These are phyloP conservation scores for Danio aesculapii DNA, from an alignment of 2,797 vertebrate species.

Conservation along the genomic window DNA sequence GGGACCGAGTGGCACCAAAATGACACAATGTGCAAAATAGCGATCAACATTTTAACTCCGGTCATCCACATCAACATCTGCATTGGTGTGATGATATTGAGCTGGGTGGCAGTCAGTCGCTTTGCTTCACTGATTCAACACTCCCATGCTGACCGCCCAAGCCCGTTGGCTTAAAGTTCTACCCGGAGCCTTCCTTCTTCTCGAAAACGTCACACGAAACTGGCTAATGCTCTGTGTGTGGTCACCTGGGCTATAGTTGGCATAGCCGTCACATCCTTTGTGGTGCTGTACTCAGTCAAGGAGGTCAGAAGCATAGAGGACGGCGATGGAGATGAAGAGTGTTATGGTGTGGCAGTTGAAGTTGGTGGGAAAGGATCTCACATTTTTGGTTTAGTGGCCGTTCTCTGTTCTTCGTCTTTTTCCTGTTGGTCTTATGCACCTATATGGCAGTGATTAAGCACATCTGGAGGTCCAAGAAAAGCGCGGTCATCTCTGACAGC, in stretches of 20 bases:
- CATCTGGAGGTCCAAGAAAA: conserved; percentile 77
- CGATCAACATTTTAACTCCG: conserved; percentile 76
- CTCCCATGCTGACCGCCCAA: conserved; percentile 62
- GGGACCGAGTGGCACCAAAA: conserved; percentile 71
- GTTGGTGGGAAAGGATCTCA: conserved; percentile 66
- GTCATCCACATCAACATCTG: conserved; percentile 84
- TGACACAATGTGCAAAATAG: conserved; percentile 67
- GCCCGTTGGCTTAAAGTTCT: conserved; percentile 72
- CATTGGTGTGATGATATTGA: conserved; percentile 81
- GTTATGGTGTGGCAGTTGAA: conserved; percentile 80
- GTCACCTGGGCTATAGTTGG: conserved; percentile 77
- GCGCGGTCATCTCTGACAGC: conserved; percentile 69
- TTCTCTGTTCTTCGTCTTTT: conserved; percentile 78
- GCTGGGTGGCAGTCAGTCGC: conserved; percentile 83
- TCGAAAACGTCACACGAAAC: conserved; percentile 72
- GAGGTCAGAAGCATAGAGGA: not conserved
- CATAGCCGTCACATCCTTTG: conserved; percentile 62
- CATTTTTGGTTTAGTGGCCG: conserved; percentile 55
- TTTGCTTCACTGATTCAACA: conserved; percentile 80
- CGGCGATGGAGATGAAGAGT: conserved; percentile 38
- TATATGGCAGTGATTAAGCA: conserved; percentile 82
- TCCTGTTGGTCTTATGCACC: conserved; percentile 77
- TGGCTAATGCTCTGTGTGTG: conserved; percentile 79
- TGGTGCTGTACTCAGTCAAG: conserved; percentile 67
- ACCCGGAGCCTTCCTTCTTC: conserved; percentile 70